phyloP scores from a whole-genome alignment of 2,888 invertebrate species.

The Nemoura dubitans region DNA sequence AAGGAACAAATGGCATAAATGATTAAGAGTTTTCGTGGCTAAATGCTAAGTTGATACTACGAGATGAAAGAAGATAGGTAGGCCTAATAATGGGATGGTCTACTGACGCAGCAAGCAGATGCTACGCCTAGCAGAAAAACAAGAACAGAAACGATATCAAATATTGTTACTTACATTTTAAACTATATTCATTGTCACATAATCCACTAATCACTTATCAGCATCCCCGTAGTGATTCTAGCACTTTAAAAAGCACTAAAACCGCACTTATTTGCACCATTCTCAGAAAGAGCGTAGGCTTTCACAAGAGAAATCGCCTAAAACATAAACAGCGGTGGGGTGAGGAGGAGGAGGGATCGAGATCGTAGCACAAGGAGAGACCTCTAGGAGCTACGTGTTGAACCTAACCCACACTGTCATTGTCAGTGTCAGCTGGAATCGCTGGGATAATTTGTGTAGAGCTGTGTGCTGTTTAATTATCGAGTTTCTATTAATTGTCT shows the following conservation, averaged over 20 bases:
- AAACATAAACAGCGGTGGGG: background rate
- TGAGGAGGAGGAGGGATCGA: background rate
- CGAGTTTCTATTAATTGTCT: background rate
- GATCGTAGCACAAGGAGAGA: background rate
- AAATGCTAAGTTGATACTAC: background rate
- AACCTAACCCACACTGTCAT: background rate
- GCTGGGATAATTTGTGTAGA: no score
- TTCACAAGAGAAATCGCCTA: background rate
- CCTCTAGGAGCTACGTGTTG: background rate
- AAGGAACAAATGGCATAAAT: no score
- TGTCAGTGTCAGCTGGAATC: background rate
- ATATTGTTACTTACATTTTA: background rate
- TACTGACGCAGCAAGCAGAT: conserved; percentile 9
- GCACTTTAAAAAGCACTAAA: conserved; percentile 12
- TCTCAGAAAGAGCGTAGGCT: background rate
- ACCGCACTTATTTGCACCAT: conserved; percentile 7
- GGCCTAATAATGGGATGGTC: conserved; percentile 3
- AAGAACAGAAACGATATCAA: background rate
- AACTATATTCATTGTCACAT: conserved; percentile 3
- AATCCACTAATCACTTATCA: background rate
- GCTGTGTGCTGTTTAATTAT: background rate
- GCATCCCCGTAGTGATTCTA: background rate
- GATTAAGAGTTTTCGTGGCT: background rate
- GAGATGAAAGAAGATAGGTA: conserved; percentile 7
- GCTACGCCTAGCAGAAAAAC: background rate